Conservation (phyloP, 64 coral and sea anemone species). For the Montipora efflorescens region DNA sequence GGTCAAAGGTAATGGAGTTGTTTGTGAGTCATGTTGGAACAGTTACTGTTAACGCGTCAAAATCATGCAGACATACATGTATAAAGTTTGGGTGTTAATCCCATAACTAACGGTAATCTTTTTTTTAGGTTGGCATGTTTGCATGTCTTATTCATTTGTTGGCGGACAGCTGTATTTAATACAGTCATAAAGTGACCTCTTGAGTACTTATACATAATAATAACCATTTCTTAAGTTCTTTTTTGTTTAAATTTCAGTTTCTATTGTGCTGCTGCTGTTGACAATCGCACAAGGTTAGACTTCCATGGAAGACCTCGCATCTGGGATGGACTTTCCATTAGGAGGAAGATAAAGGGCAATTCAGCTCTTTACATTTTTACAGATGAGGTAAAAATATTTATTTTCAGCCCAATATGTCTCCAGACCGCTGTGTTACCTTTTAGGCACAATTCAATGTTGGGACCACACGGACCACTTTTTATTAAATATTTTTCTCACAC, state of each 20-base stretch:
- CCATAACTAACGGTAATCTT: too few relatives aligned
- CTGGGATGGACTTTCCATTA: constrained; percentile 15
- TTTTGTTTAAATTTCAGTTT: neutral
- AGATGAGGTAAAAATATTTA: neutral
- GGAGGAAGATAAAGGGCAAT: constrained; percentile 35
- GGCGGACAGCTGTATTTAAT: too few relatives aligned
- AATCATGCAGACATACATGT: neutral
- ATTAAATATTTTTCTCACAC: too few relatives aligned
- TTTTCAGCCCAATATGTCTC: neutral
- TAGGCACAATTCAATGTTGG: too few relatives aligned
- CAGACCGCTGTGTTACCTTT: too few relatives aligned
- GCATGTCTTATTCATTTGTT: too few relatives aligned
- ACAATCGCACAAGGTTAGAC: constrained; percentile 14
- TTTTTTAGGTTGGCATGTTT: too few relatives aligned
- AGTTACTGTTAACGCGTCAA: neutral
- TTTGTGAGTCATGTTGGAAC: too few relatives aligned
- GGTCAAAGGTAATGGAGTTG: neutral
- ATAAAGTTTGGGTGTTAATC: too few relatives aligned
- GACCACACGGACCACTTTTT: too few relatives aligned
- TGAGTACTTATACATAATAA: too few relatives aligned
- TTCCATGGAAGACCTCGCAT: constrained; percentile 14
- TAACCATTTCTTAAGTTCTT: neutral
- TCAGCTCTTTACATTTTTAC: constrained; percentile 35
- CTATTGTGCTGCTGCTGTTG: constrained; percentile 23
- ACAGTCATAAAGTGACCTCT: too few relatives aligned